These are phyloP conservation scores for Marmota monax DNA, from an alignment of 2,113 vertebrate genomes.

Conservation along the genomic window DNA sequence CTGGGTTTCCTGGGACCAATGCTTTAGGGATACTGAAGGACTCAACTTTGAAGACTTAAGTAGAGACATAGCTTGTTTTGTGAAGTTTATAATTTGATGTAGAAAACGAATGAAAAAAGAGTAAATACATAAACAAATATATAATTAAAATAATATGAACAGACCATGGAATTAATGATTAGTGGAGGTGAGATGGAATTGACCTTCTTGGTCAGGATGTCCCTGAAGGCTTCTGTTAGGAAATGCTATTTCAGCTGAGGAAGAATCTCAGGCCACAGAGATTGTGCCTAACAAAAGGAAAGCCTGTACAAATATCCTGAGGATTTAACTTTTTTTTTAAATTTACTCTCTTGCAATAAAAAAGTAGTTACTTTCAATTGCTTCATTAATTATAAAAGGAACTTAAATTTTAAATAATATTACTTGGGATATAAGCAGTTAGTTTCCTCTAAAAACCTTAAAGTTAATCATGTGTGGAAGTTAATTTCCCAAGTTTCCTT, in stretches of 20 bases:
- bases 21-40: background rate
- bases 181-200: background rate
- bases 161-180: background rate
- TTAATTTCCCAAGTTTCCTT: constrained; percentile 83
- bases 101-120: background rate
- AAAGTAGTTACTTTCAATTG: constrained; percentile 71
- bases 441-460: constrained; percentile 68
- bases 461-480: constrained; percentile 76
- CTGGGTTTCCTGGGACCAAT: background rate
- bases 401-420: constrained; percentile 71
- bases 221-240: background rate
- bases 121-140: background rate
- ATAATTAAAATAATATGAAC: constrained; percentile 1
- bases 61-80: background rate
- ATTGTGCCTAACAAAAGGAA: background rate
- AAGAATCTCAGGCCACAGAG: background rate
- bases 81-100: background rate
- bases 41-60: constrained; percentile 24
- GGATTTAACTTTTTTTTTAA: constrained; percentile 7
- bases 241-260: background rate
- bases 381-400: constrained; percentile 78
- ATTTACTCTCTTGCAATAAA: constrained; percentile 59
- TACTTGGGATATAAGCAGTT: constrained; percentile 58
- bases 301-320: constrained; percentile 65
- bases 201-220: background rate